Conservation (phyloP, 2,113 vertebrate species). For the Sinocyclocheilus grahami region DNA sequence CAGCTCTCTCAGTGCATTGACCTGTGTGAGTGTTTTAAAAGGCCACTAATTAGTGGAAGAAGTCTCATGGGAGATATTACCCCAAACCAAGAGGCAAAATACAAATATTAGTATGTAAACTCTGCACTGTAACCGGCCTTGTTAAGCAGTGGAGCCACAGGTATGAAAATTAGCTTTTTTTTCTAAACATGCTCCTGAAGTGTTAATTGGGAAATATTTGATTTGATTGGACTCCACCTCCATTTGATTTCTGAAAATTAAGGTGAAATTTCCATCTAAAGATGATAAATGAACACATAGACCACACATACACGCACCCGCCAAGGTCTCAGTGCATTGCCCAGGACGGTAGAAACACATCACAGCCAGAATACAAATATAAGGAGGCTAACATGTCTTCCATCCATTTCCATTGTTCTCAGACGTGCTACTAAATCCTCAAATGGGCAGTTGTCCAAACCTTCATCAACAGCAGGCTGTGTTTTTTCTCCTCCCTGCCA, state of each 20-base stretch:
- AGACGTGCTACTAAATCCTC: slow-evolving; percentile 34
- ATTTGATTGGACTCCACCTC: no score
- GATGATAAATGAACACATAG: slow-evolving; percentile 19
- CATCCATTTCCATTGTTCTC: slow-evolving; percentile 51
- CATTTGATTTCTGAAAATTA: not conserved
- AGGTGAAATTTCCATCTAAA: slow-evolving; percentile 20
- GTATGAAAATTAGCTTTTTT: no score
- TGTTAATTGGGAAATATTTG: no score
- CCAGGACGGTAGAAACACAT: slow-evolving; percentile 16
- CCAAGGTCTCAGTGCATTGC: not conserved
- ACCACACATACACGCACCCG: not conserved
- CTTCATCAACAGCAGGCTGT: slow-evolving; percentile 16
- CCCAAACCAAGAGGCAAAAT: no score
- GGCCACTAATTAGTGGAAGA: no score
- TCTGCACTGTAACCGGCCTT: no score
- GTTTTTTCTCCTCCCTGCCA: slow-evolving; percentile 60
- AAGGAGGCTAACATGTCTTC: slow-evolving; percentile 47
- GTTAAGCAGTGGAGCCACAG: no score
- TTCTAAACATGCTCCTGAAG: no score
- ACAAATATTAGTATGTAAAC: no score
- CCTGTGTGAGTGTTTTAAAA: no score
- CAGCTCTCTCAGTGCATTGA: no score
- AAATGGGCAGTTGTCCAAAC: slow-evolving; percentile 27
- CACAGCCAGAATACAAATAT: slow-evolving; percentile 55
- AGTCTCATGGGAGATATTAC: no score